Evolutionary conservation across 1,140 invertebrate genomes (phyloP), one percentile per base, ranked within the genome.

Genomic region (Zaprionus gabonicus): DNA sequence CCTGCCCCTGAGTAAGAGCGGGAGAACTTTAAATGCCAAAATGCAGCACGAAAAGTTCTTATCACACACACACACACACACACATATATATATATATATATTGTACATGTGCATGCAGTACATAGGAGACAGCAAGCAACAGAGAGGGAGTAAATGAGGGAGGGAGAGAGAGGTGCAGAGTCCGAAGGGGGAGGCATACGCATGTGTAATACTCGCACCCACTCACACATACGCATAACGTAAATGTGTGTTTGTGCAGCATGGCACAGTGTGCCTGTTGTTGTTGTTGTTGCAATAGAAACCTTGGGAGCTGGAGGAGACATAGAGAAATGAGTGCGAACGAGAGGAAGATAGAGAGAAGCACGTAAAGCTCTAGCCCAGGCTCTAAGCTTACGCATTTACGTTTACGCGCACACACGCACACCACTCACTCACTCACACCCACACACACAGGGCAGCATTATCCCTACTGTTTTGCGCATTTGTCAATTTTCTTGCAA

Each of bases 351-450:
- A 46, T 23, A 56, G 62, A 56, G 62, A 56, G 63, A 79, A 79
- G 76, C 76, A 73, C 78, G 60, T 56, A 41, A 71, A 76, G 68
- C 68, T 71, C 68, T 59, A 76, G 68, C 46, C 68, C 73, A 65
- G 73, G 68, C 68, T 76, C 69, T 65, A 64, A 85, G 82, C 79
- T 82, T 85, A 85, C 82, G 82, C 82, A 86, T 85, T 86, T 85
- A 86, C 82, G 79, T 84, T 76, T 81, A 83, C 77, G 65, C 81
- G 51, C 63, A 58, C 75, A 71, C 63, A 63, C 56, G 69, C 23
- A 62, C 53, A 27, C 71, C 59, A 27, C 71, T 38, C 38, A 57
- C 36, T 17, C 44, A 66, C 41, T 20, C 20, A 20, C 20, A 20
- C 20, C 20, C 38, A 57, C 36, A 23, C 44, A 66, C 41, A 55